A percentile compares a stretch with the other conserved stretches of the same genome.
Evolutionary conservation across 2,888 invertebrate species (phyloP).

Genomic region (Nephrocerus scutellatus): DNA sequence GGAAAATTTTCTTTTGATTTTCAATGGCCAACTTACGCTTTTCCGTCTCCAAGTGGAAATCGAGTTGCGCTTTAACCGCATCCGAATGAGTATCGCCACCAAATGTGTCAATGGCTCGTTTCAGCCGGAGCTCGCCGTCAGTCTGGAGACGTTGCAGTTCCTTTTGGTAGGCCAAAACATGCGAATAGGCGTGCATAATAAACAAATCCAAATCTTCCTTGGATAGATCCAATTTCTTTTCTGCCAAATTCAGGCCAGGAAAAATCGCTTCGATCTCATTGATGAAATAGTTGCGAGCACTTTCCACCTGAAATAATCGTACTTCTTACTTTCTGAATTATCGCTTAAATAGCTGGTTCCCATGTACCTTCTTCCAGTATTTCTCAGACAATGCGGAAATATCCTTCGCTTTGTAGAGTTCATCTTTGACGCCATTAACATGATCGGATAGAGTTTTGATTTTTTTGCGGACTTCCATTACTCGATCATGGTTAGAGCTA

Average conservation of each 20-base stretch:
- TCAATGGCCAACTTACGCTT: slow-evolving; percentile 59
- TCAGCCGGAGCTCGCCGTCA: slow-evolving; percentile 56
- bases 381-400: slow-evolving; percentile 62
- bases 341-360: not conserved
- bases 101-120: slow-evolving; percentile 57
- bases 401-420: slow-evolving; percentile 53
- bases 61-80: slow-evolving; percentile 53
- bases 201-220: slow-evolving; percentile 66
- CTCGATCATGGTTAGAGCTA: slow-evolving; percentile 40
- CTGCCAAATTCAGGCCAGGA: slow-evolving; percentile 62
- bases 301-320: slow-evolving; percentile 43
- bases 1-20: slow-evolving; percentile 61
- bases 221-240: slow-evolving; percentile 57
- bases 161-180: slow-evolving; percentile 68
- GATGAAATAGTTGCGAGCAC: slow-evolving; percentile 55
- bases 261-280: slow-evolving; percentile 65
- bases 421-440: slow-evolving; percentile 54
- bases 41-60: slow-evolving; percentile 64
- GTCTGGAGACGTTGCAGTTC: slow-evolving; percentile 67
- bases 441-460: slow-evolving; percentile 54
- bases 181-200: slow-evolving; percentile 69
- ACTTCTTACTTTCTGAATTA: not conserved
- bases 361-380: slow-evolving; percentile 72
- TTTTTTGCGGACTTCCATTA: slow-evolving; percentile 52
- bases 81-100: slow-evolving; percentile 53